phyloP scores from a whole-genome alignment of 2,888 invertebrate species.

The Hypomecis punctinalis region DNA sequence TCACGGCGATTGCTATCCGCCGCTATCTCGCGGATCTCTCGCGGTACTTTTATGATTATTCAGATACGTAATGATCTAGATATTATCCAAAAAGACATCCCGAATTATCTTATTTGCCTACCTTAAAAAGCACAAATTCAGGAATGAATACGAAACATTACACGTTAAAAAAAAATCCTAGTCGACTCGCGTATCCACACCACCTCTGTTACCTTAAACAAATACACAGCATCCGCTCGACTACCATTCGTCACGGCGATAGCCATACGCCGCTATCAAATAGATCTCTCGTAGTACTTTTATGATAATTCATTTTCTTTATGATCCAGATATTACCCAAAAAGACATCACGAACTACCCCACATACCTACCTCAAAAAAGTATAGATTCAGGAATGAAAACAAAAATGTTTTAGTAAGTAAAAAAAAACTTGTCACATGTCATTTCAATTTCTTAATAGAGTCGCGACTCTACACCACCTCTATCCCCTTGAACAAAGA shows the following conservation, averaged over 20 bases:
- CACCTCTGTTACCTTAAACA: conserved; percentile 53
- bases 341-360: no score
- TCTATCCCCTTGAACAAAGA: conserved; percentile 61
- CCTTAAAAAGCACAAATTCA: no score
- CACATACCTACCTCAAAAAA: no score
- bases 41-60: conserved; percentile 62
- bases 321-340: no score
- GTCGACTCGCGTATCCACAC: conserved; percentile 38
- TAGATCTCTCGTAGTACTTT: conserved; percentile 55
- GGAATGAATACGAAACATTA: no score
- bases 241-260: conserved; percentile 71
- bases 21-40: conserved; percentile 62
- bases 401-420: no score
- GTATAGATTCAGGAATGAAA: no score
- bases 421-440: no score
- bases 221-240: conserved; percentile 64
- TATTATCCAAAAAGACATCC: no score
- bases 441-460: neutral
- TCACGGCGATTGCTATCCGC: conserved; percentile 69
- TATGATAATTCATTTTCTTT: no score
- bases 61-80: no score
- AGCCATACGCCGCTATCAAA: conserved; percentile 63
- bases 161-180: neutral
- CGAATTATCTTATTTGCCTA: no score
- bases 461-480: conserved; percentile 42